Evolutionary conservation across 2,113 vertebrate species (phyloP), one percentile per base, ranked within the genome.

Genomic region (Saccopteryx bilineata): DNA sequence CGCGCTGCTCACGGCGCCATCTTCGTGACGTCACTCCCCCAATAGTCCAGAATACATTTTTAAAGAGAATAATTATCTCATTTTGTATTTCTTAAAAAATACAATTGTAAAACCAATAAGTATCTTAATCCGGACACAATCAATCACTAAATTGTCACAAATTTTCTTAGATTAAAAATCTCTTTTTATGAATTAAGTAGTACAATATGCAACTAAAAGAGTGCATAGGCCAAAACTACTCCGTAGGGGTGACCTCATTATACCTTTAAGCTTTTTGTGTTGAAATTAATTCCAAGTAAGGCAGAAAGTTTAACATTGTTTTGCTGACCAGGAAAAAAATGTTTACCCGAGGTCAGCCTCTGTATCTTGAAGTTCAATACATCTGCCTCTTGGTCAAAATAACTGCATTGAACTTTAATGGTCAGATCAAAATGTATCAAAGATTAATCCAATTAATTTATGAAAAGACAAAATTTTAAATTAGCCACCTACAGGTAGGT

Each of bases 141-240:
- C 33, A 5, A 50, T 24, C 21, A 89, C 58, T 80, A 72, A 89
- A 76, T 63, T 63, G 79, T 58, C 58, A 92, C 26, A 76, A 60
- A 31, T 90, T 92, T 87, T 90, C 71, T 95, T 93, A 26, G 52
- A 78, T 72, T 33, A 48, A 81, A 94, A 96, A 95, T 95, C 66
- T 68, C 65, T 3, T 87, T 94, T 87, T 71, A 89, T 76, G 33
- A 84, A 95, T 17, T 74, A 93, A 78, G 46, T 15, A 31, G 11
- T n/a, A 52, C 78, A 95, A 79, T 63, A 93, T 12, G n/a, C 61
- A 96, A 96, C 75, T 87, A 63, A 78, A 93, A 96, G 58, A 39
- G 0, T 75, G 3, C 23, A 50, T 8, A 12, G 28, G 26, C 13
- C 82, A 75, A 66, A 61, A 8, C 54, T 39, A 54, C 5, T 39